A percentile compares a stretch with the other conserved stretches of the same genome.
phyloP scores from a whole-genome alignment of 2,113 vertebrate species.

The Onychorhynchus coronatus region DNA sequence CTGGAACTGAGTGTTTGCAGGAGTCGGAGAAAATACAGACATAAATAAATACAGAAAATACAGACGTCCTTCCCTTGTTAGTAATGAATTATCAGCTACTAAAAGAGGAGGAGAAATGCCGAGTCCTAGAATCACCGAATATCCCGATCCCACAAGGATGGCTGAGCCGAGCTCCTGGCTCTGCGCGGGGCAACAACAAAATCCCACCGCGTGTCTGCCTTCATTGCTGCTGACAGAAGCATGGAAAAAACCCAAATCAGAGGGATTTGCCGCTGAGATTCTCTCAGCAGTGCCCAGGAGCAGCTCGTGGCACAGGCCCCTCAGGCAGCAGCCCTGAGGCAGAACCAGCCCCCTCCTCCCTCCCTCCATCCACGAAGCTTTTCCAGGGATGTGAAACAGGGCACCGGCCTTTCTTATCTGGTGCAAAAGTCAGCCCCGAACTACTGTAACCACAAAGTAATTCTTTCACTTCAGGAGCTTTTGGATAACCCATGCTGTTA shows the following conservation, averaged over 20 bases:
- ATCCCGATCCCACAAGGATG: background rate
- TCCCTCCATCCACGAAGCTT: accelerated
- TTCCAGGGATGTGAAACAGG: accelerated
- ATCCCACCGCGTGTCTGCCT: background rate
- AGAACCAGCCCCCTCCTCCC: background rate
- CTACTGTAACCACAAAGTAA: background rate
- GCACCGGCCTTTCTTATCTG: background rate
- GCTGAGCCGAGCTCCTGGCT: background rate
- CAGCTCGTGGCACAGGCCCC: accelerated
- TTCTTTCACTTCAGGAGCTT: background rate
- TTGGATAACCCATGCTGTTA: background rate
- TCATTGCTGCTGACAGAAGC: background rate
- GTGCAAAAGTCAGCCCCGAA: background rate
- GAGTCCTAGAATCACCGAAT: accelerated
- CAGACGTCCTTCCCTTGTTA: background rate
- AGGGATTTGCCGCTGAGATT: background rate
- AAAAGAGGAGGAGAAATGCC: background rate
- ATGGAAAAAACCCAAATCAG: accelerated
- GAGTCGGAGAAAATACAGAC: background rate
- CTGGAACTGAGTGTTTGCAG: accelerated
- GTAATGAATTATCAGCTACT: background rate
- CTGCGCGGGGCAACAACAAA: no score
- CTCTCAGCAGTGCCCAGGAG: accelerated
- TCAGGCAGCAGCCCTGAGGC: background rate
- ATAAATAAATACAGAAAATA: no score